A percentile compares a stretch with the other conserved stretches of the same genome.
Evolutionary conservation across 2,888 invertebrate genomes (phyloP).

Genomic region (Cosmopolites sordidus): DNA sequence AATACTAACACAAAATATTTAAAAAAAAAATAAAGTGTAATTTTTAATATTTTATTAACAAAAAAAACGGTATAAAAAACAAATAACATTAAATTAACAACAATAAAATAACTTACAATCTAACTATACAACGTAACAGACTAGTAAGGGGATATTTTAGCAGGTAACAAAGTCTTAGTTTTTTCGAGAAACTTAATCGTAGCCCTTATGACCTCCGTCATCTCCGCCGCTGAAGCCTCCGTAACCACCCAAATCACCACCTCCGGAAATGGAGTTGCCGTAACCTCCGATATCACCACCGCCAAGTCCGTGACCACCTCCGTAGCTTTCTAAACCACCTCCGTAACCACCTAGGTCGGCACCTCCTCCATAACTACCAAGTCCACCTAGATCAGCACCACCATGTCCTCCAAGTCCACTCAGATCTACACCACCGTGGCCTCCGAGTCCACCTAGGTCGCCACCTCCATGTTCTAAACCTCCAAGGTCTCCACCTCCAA

Average conservation of each 20-base stretch:
- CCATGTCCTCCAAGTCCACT: slow-evolving; percentile 37
- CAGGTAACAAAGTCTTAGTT: slow-evolving; percentile 25
- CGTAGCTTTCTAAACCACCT: slow-evolving; percentile 8
- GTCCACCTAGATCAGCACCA: slow-evolving; percentile 35
- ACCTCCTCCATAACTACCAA: slow-evolving; percentile 19
- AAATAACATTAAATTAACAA: slow-evolving; percentile 18
- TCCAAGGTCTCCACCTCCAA: slow-evolving; percentile 26
- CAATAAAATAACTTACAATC: slow-evolving; percentile 26
- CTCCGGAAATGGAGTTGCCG: slow-evolving; percentile 27
- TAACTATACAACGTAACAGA: slow-evolving; percentile 27
- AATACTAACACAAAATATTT: too few species aligned
- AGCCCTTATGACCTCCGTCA: slow-evolving; percentile 35
- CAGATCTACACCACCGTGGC: slow-evolving; percentile 32
- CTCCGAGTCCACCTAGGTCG: slow-evolving; percentile 26
- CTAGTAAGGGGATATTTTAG: slow-evolving; percentile 30
- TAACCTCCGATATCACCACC: slow-evolving; percentile 29
- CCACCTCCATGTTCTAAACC: slow-evolving; percentile 20
- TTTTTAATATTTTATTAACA: slow-evolving; percentile 25
- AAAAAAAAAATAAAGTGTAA: too few species aligned
- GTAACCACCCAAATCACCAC: slow-evolving; percentile 32
- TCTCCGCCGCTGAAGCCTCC: slow-evolving; percentile 32
- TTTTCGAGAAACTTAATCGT: slow-evolving; percentile 31
- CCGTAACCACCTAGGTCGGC: slow-evolving; percentile 38
- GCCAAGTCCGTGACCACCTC: slow-evolving; percentile 28
- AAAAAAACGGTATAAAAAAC: slow-evolving; percentile 16